phyloP scores from a whole-genome alignment of 2,888 invertebrate species.

The Muschampia plurimacula region DNA sequence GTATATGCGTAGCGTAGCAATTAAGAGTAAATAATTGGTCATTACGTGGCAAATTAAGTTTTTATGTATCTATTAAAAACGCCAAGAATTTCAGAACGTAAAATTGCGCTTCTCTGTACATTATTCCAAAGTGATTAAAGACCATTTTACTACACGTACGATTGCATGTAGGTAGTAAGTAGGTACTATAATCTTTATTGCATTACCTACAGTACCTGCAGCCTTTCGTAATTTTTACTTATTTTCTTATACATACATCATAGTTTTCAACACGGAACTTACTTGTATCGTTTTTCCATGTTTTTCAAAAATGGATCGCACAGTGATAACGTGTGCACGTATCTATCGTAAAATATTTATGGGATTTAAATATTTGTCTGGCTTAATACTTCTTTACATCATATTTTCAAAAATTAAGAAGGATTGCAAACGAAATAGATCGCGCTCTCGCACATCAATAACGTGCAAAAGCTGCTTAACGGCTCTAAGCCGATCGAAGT shows the following conservation, averaged over 20 bases:
- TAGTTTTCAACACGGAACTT: too few relatives aligned
- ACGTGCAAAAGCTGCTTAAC: not conserved
- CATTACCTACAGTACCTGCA: too few relatives aligned
- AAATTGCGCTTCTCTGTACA: not conserved
- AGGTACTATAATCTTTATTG: too few relatives aligned
- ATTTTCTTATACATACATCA: too few relatives aligned
- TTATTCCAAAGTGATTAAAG: too few relatives aligned
- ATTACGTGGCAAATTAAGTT: constrained; percentile 5
- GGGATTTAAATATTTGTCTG: too few relatives aligned
- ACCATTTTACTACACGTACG: not conserved
- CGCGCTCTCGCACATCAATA: not conserved
- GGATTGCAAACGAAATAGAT: not conserved
- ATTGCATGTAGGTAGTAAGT: not conserved
- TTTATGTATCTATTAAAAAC: constrained; percentile 1
- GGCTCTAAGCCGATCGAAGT: not conserved
- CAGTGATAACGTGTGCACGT: too few relatives aligned
- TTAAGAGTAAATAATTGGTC: constrained; percentile 15
- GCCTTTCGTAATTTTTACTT: too few relatives aligned
- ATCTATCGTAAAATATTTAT: too few relatives aligned
- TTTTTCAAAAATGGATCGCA: too few relatives aligned
- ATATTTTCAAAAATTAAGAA: not conserved
- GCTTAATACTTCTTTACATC: not conserved
- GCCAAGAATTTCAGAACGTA: not conserved
- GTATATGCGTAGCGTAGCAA: constrained; percentile 1
- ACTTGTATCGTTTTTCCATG: too few relatives aligned